Base-by-base conservation (phyloP, 2,888 invertebrate species). In the Platycheirus rosarum region DNA sequence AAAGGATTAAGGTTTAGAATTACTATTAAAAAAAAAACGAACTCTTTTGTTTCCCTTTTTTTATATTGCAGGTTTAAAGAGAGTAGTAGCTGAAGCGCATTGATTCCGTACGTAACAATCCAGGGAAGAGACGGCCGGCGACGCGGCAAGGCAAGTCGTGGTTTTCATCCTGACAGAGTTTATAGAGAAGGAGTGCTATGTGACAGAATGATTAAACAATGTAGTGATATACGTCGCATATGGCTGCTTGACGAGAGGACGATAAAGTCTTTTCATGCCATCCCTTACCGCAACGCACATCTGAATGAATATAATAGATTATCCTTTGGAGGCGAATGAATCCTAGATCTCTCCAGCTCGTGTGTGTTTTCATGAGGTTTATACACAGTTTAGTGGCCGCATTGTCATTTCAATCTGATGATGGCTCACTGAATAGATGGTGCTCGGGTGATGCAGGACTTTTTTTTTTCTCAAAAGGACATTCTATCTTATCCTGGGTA, bases 321-420 rank as follows among this genome's bases (percentile, higher is more conserved):
- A 62, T 75, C 35, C 68, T 42, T 14, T 68, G 16, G 57, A 42
- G 20, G 46, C 29, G 32, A 14, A 16, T 18, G 16, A 37, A 14
- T 16, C 35, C 23, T 23, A 23, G 20, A 23, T 40, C 18, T 57
- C 26, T 8, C 32, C 26, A n/a, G 32, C 1, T 23, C n/a, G 18
- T 11, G 32, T 53, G 18, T 40, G 55, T 20, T 70, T 60, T 11
- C 57, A 44, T 63, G 69, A 69, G 65, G 69, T 80, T 66, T 76
- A 66, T 77, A 57, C 8, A 62, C 76, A 77, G 55, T 80, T 80
- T 80, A 75, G 79, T 75, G 63, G 77, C 71, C 37, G 77, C 53
- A 82, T 71, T 82, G 80, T 82, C 76, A 66, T 71, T 76, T 76
- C 76, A 71, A 55, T 76, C 66, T 82, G 66, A 71, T 49, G 76